Percentiles rank a stretch among this genome's conserved stretches.
phyloP scores from a whole-genome alignment of 1,140 invertebrate genomes.

The Halyomorpha halys region DNA sequence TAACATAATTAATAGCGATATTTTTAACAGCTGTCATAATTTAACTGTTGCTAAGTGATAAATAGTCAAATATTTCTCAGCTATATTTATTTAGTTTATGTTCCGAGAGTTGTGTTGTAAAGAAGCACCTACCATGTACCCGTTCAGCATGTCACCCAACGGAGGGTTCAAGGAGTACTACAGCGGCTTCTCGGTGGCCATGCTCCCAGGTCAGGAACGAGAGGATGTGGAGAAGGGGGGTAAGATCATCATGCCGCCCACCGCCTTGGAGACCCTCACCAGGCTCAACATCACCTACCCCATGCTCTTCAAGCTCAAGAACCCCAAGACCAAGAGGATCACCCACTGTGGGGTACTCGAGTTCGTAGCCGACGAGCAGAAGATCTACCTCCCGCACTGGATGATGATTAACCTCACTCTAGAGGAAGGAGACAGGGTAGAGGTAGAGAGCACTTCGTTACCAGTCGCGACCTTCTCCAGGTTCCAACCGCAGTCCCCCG shows the following conservation, averaged over 20 bases:
- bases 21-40: too few species aligned
- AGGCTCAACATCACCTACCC: constrained; percentile 94
- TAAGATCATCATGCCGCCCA: constrained; percentile 98
- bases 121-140: constrained; percentile 39
- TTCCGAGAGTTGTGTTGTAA: neutral
- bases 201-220: constrained; percentile 85
- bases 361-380: constrained; percentile 96
- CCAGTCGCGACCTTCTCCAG: constrained; percentile 94
- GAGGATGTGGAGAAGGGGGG: constrained; percentile 92
- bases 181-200: constrained; percentile 87
- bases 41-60: too few species aligned
- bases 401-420: constrained; percentile 97
- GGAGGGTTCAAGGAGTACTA: constrained; percentile 71
- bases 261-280: constrained; percentile 85
- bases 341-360: constrained; percentile 98
- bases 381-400: constrained; percentile 39
- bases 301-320: constrained; percentile 96
- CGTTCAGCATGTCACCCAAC: constrained; percentile 74
- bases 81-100: too few species aligned
- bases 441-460: constrained; percentile 85
- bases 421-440: constrained; percentile 78
- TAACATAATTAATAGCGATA: too few species aligned
- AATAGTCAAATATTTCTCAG: too few species aligned
- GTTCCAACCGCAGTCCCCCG: constrained; percentile 91
- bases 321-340: constrained; percentile 68